Evolutionary conservation across 1,140 invertebrate species (phyloP).

Genomic region (Zaprionus vittiger): DNA sequence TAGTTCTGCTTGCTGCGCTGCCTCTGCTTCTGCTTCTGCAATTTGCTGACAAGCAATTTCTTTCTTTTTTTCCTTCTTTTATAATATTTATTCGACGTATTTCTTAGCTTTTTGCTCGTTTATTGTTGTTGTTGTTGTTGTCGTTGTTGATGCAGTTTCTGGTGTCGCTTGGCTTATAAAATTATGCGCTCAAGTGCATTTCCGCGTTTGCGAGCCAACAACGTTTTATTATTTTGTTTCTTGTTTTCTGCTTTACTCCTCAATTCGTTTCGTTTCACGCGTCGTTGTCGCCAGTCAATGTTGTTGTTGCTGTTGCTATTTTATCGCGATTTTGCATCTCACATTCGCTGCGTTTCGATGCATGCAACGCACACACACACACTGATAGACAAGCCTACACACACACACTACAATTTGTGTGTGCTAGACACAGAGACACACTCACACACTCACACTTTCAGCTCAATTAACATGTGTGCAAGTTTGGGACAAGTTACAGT

Average conservation of each 20-base stretch:
- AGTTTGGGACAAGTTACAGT: slow-evolving; percentile 3
- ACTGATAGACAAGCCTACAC: not conserved
- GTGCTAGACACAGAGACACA: not conserved
- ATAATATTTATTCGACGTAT: slow-evolving; percentile 23
- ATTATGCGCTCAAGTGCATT: slow-evolving; percentile 82
- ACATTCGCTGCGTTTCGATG: slow-evolving; percentile 62
- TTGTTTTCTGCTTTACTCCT: slow-evolving; percentile 22
- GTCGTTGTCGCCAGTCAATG: slow-evolving; percentile 51
- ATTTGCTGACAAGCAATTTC: slow-evolving; percentile 61
- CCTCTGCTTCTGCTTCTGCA: slow-evolving; percentile 34
- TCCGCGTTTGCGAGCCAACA: slow-evolving; percentile 68
- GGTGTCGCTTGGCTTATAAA: slow-evolving; percentile 75
- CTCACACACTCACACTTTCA: not conserved
- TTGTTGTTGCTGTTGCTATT: slow-evolving; percentile 31
- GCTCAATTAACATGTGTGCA: not conserved
- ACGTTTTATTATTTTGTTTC: slow-evolving; percentile 47
- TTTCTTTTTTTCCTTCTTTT: slow-evolving; percentile 42
- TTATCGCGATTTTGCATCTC: slow-evolving; percentile 66
- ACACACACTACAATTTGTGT: slow-evolving; percentile 8
- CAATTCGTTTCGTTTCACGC: slow-evolving; percentile 44
- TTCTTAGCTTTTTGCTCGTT: slow-evolving; percentile 34
- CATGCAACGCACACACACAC: slow-evolving; percentile 33
- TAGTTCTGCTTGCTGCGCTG: not conserved
- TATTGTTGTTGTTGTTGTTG: slow-evolving; percentile 24
- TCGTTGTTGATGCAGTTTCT: slow-evolving; percentile 19